These are phyloP conservation scores for Xanthia icteritia DNA, from an alignment of 2,888 invertebrate species.

Conservation along the genomic window DNA sequence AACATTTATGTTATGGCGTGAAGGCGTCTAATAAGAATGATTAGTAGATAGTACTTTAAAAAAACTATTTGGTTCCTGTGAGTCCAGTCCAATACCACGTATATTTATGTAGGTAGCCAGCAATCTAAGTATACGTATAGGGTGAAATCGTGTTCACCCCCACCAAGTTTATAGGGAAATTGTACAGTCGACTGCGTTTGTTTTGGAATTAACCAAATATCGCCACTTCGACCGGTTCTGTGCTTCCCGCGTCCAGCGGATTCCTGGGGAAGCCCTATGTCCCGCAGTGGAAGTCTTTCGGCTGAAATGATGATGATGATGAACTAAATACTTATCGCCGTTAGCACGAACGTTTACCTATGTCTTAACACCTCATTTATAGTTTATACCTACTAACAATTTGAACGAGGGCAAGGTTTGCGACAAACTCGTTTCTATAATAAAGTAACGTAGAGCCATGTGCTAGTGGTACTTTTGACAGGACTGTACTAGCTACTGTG, in stretches of 20 bases:
- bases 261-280: no score
- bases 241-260: no score
- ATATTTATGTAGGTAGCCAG: background rate
- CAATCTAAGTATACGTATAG: no score
- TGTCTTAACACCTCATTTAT: no score
- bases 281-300: no score
- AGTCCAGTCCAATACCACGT: no score
- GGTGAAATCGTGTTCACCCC: background rate
- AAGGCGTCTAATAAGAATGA: background rate
- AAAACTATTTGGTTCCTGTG: slow-evolving; percentile 1
- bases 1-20: slow-evolving; percentile 1
- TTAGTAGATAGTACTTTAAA: background rate
- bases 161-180: background rate
- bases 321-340: background rate
- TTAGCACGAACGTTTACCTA: background rate
- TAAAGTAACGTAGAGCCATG: background rate
- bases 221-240: no score
- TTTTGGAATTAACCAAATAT: background rate
- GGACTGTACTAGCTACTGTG: background rate
- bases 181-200: background rate
- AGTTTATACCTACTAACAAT: background rate
- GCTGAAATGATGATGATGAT: no score
- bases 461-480: background rate
- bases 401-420: background rate
- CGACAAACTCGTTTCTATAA: background rate